phyloP scores from a whole-genome alignment of 2,888 invertebrate genomes.

The Hypena proboscidalis region DNA sequence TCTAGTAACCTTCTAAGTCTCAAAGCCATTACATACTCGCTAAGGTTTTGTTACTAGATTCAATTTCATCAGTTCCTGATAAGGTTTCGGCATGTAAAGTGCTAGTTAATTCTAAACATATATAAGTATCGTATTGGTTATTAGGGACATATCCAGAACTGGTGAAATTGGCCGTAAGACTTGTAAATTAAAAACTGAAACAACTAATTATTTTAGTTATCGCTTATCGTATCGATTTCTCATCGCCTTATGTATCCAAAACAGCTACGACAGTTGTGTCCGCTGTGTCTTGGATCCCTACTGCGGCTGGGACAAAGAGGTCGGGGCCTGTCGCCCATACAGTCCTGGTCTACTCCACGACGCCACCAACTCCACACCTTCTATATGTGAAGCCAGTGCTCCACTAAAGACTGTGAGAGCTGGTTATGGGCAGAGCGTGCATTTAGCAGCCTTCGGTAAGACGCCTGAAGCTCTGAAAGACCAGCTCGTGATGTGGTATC shows the following conservation, averaged over 20 bases:
- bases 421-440: constrained; percentile 87
- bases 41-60: too few species aligned
- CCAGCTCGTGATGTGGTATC: constrained; percentile 80
- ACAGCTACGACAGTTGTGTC: constrained; percentile 86
- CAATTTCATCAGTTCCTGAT: too few species aligned
- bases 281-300: constrained; percentile 88
- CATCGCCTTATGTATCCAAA: too few species aligned
- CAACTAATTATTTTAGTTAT: constrained; percentile 2
- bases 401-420: constrained; percentile 84
- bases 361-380: constrained; percentile 85
- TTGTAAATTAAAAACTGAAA: too few species aligned
- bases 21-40: too few species aligned
- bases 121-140: too few species aligned
- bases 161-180: too few species aligned
- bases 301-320: constrained; percentile 89
- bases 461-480: constrained; percentile 79
- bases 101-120: too few species aligned
- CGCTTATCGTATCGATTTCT: too few species aligned
- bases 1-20: too few species aligned
- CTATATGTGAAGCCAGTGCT: constrained; percentile 85
- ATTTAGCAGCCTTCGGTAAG: constrained; percentile 83
- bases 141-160: too few species aligned
- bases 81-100: too few species aligned
- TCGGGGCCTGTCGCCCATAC: constrained; percentile 84
- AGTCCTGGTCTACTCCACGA: constrained; percentile 85